Conservation (phyloP, 2,888 invertebrate species). For the Pantelozetes paolii region DNA sequence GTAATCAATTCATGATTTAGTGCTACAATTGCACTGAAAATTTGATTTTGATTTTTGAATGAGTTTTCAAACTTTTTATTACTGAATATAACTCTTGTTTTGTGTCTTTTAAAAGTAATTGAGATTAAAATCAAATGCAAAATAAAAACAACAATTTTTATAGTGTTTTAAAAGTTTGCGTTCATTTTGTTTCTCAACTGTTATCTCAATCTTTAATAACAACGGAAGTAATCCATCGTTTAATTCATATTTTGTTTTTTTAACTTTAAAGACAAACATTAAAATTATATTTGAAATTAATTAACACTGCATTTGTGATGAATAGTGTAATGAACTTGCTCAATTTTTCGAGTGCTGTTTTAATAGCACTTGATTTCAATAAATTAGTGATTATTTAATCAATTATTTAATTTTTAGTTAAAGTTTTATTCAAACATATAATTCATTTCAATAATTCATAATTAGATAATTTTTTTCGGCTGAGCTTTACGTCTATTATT, state of each 20-base stretch:
- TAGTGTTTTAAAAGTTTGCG: not conserved
- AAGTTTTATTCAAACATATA: not conserved
- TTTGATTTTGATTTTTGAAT: too few species aligned
- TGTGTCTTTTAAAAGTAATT: too few species aligned
- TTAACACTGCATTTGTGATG: not conserved
- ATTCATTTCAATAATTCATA: not conserved
- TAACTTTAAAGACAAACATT: not conserved
- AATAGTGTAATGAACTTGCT: conserved; percentile 17
- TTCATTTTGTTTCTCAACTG: not conserved
- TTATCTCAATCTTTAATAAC: not conserved
- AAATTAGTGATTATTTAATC: not conserved
- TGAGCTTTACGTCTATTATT: not conserved
- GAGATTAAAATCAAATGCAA: not conserved
- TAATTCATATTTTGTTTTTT: not conserved
- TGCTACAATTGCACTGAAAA: too few species aligned
- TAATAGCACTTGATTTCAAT: not conserved
- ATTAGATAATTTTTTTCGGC: not conserved
- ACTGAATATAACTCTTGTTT: too few species aligned
- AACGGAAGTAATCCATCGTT: not conserved
- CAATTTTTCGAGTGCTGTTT: not conserved
- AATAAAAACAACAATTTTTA: not conserved
- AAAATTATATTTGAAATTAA: not conserved
- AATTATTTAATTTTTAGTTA: not conserved
- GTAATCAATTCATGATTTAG: too few species aligned
- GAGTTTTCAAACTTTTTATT: too few species aligned